Evolutionary conservation across 2,113 vertebrate species (phyloP).

Genomic region (Lethenteron camtschaticum): DNA sequence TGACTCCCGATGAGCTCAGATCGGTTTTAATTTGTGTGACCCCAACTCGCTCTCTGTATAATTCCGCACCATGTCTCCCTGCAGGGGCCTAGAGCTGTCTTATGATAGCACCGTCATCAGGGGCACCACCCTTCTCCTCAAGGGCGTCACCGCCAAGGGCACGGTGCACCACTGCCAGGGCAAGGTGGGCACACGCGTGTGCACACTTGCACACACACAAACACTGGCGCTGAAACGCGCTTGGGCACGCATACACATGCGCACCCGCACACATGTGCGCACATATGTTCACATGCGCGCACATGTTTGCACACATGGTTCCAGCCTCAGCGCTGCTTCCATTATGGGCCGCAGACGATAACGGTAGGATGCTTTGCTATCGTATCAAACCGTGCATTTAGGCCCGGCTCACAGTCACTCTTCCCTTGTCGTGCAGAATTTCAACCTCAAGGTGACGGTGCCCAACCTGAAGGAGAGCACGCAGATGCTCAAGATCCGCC

Average conservation of each 20-base stretch:
- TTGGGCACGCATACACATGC: too few species aligned
- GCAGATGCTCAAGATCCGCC: constrained; percentile 30
- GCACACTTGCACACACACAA: too few species aligned
- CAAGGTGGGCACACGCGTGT: constrained; percentile 28
- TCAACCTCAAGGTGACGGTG: constrained; percentile 40
- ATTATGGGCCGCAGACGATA: too few species aligned
- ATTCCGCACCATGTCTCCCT: constrained; percentile 8
- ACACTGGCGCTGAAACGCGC: too few species aligned
- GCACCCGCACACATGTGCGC: too few species aligned
- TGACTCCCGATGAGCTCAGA: too few species aligned
- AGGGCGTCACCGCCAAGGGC: constrained; percentile 35
- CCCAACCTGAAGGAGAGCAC: constrained; percentile 41
- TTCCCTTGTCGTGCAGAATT: constrained; percentile 28
- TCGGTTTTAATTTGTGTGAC: not conserved
- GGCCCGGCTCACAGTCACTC: not conserved
- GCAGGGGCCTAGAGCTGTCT: constrained; percentile 37
- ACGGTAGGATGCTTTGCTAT: not conserved
- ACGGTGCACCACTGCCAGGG: constrained; percentile 31
- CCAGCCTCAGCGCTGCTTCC: not conserved
- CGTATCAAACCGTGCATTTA: not conserved
- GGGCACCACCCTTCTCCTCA: constrained; percentile 28
- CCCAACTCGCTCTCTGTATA: too few species aligned
- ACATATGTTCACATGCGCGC: too few species aligned
- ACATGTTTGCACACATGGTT: too few species aligned
- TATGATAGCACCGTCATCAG: constrained; percentile 21